Conservation (phyloP, 2,113 vertebrate genomes). For the Murina feae region DNA sequence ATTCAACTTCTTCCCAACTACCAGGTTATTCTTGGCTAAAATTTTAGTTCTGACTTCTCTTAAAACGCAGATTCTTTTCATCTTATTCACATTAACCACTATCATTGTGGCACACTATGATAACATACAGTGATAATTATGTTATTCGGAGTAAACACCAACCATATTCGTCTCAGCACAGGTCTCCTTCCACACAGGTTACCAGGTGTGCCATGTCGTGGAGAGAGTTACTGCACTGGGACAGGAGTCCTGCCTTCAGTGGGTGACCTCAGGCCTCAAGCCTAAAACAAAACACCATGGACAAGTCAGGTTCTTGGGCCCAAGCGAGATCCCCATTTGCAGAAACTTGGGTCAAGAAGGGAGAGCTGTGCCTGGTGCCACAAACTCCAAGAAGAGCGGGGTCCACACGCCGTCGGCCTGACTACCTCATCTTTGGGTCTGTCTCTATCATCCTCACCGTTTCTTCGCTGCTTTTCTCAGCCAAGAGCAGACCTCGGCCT, state of each 20-base stretch:
- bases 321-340: neutral
- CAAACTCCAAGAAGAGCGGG: neutral
- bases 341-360: neutral
- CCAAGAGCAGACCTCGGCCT: neutral
- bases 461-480: neutral
- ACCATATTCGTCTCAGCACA: neutral
- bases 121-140: neutral
- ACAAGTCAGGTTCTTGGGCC: neutral
- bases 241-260: neutral
- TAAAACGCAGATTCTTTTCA: neutral
- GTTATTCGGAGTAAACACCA: neutral
- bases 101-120: neutral
- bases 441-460: neutral
- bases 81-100: neutral
- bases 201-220: fast-evolving
- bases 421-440: fast-evolving
- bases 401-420: fast-evolving
- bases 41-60: neutral
- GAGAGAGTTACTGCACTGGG: neutral
- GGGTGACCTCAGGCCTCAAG: neutral
- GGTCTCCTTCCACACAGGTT: neutral
- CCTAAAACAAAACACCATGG: neutral
- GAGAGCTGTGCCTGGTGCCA: neutral
- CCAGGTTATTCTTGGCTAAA: neutral
- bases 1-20: neutral